Base-by-base conservation (phyloP, 2,113 vertebrate species). In the Sebastes schlegelii region DNA sequence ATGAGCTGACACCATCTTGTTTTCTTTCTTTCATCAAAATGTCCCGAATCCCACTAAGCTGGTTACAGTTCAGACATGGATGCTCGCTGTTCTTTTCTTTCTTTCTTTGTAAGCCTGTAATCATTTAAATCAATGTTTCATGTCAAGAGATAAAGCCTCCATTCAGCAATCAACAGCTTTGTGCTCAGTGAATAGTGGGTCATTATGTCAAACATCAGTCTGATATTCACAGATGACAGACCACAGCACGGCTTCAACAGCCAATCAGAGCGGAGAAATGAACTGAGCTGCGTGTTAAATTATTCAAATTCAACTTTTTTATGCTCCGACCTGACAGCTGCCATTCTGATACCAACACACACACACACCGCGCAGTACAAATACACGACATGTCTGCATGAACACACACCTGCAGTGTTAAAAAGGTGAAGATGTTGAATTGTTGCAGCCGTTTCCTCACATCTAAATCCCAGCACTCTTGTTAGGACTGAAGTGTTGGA, bases 181-280 rank as follows among this genome's bases (percentile, higher is more conserved):
- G 73, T 83, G 52, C 68, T 80, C 73, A 10, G 63, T 80, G 80
- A 80, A 77, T n/a, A 46, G 49, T 1, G 34, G 51, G 80, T 80
- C 72, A 54, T 88, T 70, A 13, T 69, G 74, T 86, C 63, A 74
- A 64, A 74, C 46, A 64, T 72, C 80, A 80, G 51, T 17, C 45
- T 77, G 51, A 61, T 62, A 34, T 74, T 79, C 73, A 68, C 64
- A 70, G 42, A 63, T 51, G 63, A 46, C 43, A 51, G 68, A 64
- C 43, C 12, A 57, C 5, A 52, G 5, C 83, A 80, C 42, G 54
- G 55, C 45, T 60, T 49, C 11, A 63, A 57, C 54, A 19, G 26
- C 64, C 26, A 73, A 81, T 78, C 77, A 81, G 51, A 60, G 2
- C 2, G 0, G 2, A 72, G 23, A 3, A 40, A 19, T 74, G 14